These are phyloP conservation scores for Athalia circularis DNA, from an alignment of 2,888 invertebrate genomes.

Conservation along the genomic window DNA sequence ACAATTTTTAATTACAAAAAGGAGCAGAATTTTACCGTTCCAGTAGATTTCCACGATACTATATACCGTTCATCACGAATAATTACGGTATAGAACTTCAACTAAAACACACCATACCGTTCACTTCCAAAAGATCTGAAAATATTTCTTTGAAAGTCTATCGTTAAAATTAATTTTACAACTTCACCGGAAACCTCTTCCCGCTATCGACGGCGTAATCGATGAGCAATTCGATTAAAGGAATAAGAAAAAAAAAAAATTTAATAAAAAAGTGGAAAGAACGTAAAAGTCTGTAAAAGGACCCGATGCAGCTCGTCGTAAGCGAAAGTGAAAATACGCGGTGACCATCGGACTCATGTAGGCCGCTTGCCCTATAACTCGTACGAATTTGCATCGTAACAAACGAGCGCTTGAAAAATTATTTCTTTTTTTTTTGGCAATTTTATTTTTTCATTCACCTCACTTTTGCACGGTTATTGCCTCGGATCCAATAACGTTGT, in stretches of 20 bases:
- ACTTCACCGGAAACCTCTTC: neutral
- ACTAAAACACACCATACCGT: too few species aligned
- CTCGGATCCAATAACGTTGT: neutral
- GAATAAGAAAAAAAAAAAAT: neutral
- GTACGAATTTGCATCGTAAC: conserved; percentile 17
- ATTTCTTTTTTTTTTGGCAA: too few species aligned
- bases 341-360: conserved; percentile 10
- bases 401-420: conserved; percentile 9
- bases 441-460: too few species aligned
- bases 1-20: too few species aligned
- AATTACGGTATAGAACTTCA: too few species aligned
- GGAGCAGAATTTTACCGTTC: too few species aligned
- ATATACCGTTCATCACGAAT: too few species aligned
- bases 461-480: conserved; percentile 6
- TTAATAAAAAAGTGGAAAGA: conserved; percentile 1
- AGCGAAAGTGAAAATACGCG: conserved; percentile 31
- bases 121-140: neutral
- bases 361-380: conserved; percentile 29
- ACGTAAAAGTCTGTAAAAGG: conserved; percentile 13
- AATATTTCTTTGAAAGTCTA: neutral
- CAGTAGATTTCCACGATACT: too few species aligned
- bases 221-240: neutral
- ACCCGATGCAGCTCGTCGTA: neutral
- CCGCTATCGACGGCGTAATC: neutral
- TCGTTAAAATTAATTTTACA: neutral